phyloP scores from a whole-genome alignment of 2,113 vertebrate species.

The Alces alces region DNA sequence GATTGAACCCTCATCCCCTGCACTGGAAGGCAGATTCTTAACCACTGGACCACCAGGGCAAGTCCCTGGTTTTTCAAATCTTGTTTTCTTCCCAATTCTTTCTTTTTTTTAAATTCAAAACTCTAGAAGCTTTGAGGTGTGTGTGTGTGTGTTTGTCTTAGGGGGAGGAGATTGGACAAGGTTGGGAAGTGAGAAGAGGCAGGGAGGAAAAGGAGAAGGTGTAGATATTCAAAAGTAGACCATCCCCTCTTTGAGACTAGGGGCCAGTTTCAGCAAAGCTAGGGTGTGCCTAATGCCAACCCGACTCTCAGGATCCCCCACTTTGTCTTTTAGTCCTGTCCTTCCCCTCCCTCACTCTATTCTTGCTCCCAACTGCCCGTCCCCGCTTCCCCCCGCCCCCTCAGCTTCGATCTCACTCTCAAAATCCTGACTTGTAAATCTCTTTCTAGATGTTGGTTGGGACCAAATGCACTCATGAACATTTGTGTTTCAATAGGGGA shows the following conservation, averaged over 20 bases:
- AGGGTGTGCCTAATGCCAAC: not conserved
- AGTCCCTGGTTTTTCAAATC: not conserved
- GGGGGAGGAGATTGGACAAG: not conserved
- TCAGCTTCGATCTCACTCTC: not conserved
- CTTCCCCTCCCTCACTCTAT: not conserved
- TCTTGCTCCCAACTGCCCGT: not conserved
- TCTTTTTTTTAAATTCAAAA: not conserved
- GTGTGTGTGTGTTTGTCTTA: not conserved
- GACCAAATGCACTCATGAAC: not conserved
- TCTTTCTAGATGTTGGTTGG: not conserved
- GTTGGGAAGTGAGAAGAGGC: not conserved
- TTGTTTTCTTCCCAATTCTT: not conserved
- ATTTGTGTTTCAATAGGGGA: not conserved
- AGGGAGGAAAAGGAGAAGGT: not conserved
- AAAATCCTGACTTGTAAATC: not conserved
- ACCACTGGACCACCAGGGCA: not conserved
- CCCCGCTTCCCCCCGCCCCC: rapidly evolving
- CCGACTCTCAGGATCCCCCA: not conserved
- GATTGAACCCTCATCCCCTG: not conserved
- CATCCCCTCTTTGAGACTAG: not conserved
- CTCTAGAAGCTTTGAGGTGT: not conserved
- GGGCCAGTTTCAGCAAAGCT: not conserved
- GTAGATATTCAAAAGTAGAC: not conserved
- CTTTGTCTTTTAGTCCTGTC: not conserved
- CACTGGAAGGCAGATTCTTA: not conserved